Conservation (phyloP, 30 jellyfish, hydroid and myxozoan genomes). For the Clytia hemisphaerica region DNA sequence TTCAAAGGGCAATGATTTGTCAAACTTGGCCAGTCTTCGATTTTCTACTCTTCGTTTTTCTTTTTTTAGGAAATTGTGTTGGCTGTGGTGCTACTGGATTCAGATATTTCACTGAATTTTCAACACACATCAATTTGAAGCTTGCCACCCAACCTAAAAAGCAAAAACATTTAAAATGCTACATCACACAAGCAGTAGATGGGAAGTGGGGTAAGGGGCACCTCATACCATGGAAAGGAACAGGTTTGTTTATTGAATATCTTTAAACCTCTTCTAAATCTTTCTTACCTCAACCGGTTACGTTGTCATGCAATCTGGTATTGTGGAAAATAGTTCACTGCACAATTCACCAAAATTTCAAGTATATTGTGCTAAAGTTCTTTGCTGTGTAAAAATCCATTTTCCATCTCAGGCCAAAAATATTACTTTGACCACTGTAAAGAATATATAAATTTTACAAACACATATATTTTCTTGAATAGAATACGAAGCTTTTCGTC, state of each 20-base stretch:
- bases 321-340: too few species aligned
- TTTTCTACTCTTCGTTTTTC: not conserved
- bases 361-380: too few species aligned
- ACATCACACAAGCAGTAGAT: conserved; percentile 46
- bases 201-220: conserved; percentile 85
- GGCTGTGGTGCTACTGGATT: conserved; percentile 96
- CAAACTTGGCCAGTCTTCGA: not conserved
- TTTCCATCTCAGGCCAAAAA: too few species aligned
- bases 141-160: conserved; percentile 90
- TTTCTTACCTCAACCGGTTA: too few species aligned
- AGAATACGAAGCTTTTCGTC: too few species aligned
- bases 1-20: not conserved
- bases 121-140: conserved; percentile 68
- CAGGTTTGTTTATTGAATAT: conserved; percentile 34
- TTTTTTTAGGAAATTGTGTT: conserved; percentile 43
- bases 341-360: too few species aligned
- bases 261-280: too few species aligned
- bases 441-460: too few species aligned
- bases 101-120: conserved; percentile 73
- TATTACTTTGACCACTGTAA: too few species aligned
- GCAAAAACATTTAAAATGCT: conserved; percentile 69
- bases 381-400: too few species aligned
- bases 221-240: conserved; percentile 85
- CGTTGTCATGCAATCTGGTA: too few species aligned
- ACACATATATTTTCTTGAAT: too few species aligned